Evolutionary conservation across 2,888 invertebrate genomes (phyloP).

Genomic region (Polietes domitor): DNA sequence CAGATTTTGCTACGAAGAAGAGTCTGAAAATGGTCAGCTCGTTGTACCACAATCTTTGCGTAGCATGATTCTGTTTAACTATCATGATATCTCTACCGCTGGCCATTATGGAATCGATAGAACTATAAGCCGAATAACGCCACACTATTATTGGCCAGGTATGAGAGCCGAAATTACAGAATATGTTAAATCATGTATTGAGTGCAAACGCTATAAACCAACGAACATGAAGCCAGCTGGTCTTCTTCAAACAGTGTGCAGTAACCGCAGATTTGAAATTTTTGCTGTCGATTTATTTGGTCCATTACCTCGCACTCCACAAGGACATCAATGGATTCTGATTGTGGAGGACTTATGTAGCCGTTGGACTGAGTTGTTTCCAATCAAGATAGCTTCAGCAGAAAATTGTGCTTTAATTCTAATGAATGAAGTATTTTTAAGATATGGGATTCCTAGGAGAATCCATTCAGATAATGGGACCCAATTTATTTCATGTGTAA

Average conservation of each 20-base stretch:
- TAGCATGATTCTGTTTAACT: conserved; percentile 23
- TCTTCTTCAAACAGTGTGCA: conserved; percentile 41
- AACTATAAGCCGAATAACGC: conserved; percentile 39
- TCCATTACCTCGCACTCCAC: conserved; percentile 1
- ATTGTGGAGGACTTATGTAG: conserved; percentile 70
- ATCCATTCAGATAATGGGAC: conserved; percentile 74
- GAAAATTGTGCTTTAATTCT: conserved; percentile 71
- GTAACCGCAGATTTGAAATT: conserved; percentile 39
- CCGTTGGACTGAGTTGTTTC: conserved; percentile 28
- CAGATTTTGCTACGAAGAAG: conserved; percentile 30
- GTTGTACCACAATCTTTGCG: conserved; percentile 31
- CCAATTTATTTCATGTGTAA: conserved; percentile 75
- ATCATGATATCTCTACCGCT: conserved; percentile 43
- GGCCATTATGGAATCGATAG: conserved; percentile 59
- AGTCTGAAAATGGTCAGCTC: conserved; percentile 8
- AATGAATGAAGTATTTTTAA: conserved; percentile 73
- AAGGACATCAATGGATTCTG: conserved; percentile 43
- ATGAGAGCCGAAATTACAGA: conserved; percentile 44
- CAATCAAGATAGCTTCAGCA: conserved; percentile 70
- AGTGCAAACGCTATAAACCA: conserved; percentile 38
- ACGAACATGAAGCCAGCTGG: conserved; percentile 40
- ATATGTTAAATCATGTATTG: conserved; percentile 37
- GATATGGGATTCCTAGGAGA: conserved; percentile 67
- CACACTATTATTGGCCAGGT: conserved; percentile 55
- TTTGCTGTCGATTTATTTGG: conserved; percentile 28